Percentiles rank a stretch among this genome's conserved stretches.
These are phyloP conservation scores for Troides helena DNA, from an alignment of 2,888 invertebrate species.

Conservation along the genomic window DNA sequence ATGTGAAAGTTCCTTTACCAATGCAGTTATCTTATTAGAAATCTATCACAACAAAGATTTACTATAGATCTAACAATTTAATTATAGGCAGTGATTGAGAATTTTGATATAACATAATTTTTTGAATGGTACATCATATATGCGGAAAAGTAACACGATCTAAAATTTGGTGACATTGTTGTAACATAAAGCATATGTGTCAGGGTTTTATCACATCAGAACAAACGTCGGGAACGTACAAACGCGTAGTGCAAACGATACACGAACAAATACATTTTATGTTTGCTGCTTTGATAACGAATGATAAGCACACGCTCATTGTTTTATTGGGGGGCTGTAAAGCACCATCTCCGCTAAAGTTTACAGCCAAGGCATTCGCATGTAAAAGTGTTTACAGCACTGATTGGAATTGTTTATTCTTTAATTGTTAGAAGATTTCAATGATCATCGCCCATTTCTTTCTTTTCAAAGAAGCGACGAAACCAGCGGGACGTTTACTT, in stretches of 20 bases:
- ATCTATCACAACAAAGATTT: neutral
- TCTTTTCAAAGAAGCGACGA: too few species aligned
- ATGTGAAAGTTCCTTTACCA: too few species aligned
- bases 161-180: conserved; percentile 9
- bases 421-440: neutral
- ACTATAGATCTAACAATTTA: neutral
- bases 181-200: conserved; percentile 25
- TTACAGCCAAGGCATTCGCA: conserved; percentile 43
- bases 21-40: too few species aligned
- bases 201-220: conserved; percentile 56
- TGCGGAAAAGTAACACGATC: conserved; percentile 6
- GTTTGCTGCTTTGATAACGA: conserved; percentile 70
- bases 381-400: conserved; percentile 45
- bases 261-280: conserved; percentile 69
- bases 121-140: neutral
- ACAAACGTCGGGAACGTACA: conserved; percentile 69
- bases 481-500: too few species aligned
- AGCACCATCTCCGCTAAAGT: conserved; percentile 45
- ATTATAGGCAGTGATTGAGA: neutral
- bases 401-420: conserved; percentile 29
- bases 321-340: conserved; percentile 75
- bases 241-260: conserved; percentile 61
- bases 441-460: neutral
- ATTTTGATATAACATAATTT: neutral
- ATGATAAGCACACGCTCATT: conserved; percentile 72